Conservation (phyloP, 2,797 vertebrate genomes). For the Cossypha niveicapilla region DNA sequence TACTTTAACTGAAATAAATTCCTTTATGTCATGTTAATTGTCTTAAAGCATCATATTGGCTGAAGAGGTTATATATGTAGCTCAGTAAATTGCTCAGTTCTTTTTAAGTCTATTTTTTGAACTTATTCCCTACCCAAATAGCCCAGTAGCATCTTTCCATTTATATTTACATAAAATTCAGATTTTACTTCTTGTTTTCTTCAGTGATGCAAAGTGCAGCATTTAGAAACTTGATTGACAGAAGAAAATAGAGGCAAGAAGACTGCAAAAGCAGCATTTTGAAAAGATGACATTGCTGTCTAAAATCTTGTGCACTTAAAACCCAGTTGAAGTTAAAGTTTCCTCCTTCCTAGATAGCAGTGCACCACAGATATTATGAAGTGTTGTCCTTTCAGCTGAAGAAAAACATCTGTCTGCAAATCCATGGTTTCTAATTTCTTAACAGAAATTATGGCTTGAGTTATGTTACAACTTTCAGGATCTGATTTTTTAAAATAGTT, state of each 20-base stretch:
- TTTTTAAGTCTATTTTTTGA: neutral
- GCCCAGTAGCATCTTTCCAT: neutral
- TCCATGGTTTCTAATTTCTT: neutral
- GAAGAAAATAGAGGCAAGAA: neutral
- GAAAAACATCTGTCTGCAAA: neutral
- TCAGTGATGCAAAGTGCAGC: neutral
- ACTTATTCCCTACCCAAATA: neutral
- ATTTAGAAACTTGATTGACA: neutral
- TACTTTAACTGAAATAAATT: neutral
- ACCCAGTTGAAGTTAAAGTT: neutral
- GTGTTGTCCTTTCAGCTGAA: neutral
- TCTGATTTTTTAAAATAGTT: neutral
- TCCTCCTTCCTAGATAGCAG: neutral
- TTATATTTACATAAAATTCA: neutral
- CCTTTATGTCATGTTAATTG: neutral
- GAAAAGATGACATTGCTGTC: neutral
- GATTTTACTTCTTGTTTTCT: neutral
- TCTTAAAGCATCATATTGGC: neutral
- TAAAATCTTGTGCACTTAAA: neutral
- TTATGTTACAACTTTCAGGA: fast-evolving
- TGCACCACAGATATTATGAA: neutral
- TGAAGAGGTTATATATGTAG: neutral
- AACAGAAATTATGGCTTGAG: neutral
- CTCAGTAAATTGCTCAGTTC: neutral
- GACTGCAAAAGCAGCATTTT: neutral